A percentile compares a stretch with the other conserved stretches of the same genome.
These are phyloP conservation scores for Alaudala cheleensis DNA, from an alignment of 2,113 vertebrate species.

Conservation along the genomic window DNA sequence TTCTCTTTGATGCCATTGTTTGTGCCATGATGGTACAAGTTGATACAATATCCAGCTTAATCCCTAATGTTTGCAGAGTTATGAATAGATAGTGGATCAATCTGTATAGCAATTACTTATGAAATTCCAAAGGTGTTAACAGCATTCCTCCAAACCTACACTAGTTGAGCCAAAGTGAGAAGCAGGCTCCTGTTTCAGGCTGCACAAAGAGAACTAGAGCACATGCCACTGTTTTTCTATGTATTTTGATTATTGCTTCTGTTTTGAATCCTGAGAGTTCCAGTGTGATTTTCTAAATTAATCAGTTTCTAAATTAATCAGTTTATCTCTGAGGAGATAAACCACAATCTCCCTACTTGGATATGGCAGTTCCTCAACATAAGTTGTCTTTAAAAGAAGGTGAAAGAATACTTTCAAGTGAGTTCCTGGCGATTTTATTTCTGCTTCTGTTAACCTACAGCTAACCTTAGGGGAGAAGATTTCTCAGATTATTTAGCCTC, in stretches of 20 bases:
- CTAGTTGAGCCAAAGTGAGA: neutral
- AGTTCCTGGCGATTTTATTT: neutral
- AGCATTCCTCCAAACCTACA: neutral
- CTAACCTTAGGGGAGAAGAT: neutral
- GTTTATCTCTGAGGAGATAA: too few relatives aligned
- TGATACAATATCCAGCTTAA: neutral
- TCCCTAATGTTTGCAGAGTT: neutral
- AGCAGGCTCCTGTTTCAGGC: neutral
- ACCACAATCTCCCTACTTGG: neutral
- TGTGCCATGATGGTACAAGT: neutral
- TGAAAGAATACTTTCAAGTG: neutral
- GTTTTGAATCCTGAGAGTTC: neutral
- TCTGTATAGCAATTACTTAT: neutral
- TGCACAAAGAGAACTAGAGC: neutral
- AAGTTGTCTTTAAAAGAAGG: neutral
- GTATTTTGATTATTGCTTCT: neutral
- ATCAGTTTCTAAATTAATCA: too few relatives aligned
- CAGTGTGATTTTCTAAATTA: neutral
- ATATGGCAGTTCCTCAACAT: neutral
- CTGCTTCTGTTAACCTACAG: neutral
- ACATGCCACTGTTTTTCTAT: neutral
- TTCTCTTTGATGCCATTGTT: neutral
- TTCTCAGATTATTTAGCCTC: neutral
- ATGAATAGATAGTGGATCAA: neutral
- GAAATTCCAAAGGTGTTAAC: neutral